Evolutionary conservation across 2,888 invertebrate species (phyloP), one percentile per base, ranked within the genome.

Genomic region (Lysandra bellargus): DNA sequence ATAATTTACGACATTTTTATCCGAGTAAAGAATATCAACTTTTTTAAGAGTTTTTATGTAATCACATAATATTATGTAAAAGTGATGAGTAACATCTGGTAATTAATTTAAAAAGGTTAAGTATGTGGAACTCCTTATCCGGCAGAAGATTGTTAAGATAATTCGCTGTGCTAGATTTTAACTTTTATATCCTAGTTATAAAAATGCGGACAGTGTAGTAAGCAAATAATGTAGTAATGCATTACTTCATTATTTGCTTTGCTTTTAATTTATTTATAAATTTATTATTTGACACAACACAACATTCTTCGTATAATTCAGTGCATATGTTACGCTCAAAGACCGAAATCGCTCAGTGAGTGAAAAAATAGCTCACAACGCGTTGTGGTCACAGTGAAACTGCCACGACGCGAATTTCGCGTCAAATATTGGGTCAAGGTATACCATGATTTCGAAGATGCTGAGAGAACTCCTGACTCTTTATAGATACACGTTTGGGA

Each of bases 91-190:
- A 33, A 69, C 14, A 33, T 69, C 33, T 69, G 33, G 33, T 69
- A 69, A 69, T 69, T 69, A 69, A 69, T 69, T 69, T 69, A 69
- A 69, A 69, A 69, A 33, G 69, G 69, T 69, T 69, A 69, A 69
- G 69, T 33, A 69, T 69, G 69, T 69, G 69, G 69, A 33, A 33
- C 12, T 69, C 69, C 69, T 69, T 69, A 14, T 69, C 33, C 69
- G 69, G 69, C 12, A 14, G 33, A 12, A 69, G 64, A 30, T n/a
- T 64, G 30, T 64, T 64, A 23, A 23, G 64, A 30, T 33, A 33
- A 12, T 33, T 69, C 33, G 69, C 14, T 33, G 33, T 33, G 33
- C 69, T 69, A 69, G 30, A 69, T 69, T 69, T 4, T 30, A 7
- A 33, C 69, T 12, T 69, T 69, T 33, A 33, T 30, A 69, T 69